Evolutionary conservation across 2,113 vertebrate genomes (phyloP).

Genomic region (Clarias gariepinus): DNA sequence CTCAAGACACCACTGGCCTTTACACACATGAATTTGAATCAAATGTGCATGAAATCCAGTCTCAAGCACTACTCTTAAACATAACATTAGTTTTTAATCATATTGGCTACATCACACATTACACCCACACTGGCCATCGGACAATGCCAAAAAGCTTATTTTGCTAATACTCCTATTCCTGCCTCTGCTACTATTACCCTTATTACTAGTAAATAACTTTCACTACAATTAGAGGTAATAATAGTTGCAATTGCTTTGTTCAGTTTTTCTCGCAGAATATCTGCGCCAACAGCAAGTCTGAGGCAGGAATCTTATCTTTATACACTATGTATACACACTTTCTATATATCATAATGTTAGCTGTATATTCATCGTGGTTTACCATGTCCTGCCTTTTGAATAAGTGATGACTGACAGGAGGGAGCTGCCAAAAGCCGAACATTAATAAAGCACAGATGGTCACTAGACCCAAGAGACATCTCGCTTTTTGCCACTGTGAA

Average conservation of each 20-base stretch:
- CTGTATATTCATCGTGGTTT: background rate
- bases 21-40: too few relatives aligned
- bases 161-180: background rate
- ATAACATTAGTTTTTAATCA: background rate
- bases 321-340: background rate
- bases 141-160: background rate
- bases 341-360: background rate
- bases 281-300: background rate
- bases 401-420: slow-evolving; percentile 2
- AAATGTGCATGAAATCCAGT: background rate
- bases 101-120: background rate
- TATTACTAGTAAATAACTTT: background rate
- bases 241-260: background rate
- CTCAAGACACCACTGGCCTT: too few relatives aligned
- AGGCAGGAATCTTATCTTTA: background rate
- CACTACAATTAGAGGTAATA: too few relatives aligned
- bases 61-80: background rate
- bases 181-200: background rate
- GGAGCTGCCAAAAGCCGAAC: slow-evolving; percentile 18
- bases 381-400: slow-evolving; percentile 16
- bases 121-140: background rate
- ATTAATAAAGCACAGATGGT: slow-evolving; percentile 44
- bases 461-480: slow-evolving; percentile 10
- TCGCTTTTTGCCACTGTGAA: slow-evolving; percentile 12
- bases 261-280: background rate